Percentiles rank a stretch among this genome's conserved stretches.
Conservation (phyloP, 2,888 invertebrate genomes). For the Lapara coniferarum region DNA sequence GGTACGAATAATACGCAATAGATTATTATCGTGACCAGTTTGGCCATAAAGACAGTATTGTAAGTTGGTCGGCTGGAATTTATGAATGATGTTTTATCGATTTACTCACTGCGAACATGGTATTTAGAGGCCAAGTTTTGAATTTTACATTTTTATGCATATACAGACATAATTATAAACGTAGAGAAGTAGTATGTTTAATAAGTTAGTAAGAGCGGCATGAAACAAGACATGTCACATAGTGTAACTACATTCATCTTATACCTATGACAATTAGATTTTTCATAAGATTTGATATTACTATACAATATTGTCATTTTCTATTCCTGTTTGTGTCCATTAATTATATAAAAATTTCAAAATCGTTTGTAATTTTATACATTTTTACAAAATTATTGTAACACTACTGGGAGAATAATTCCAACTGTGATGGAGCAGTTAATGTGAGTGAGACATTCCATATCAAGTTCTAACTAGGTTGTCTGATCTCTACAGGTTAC, state of each 20-base stretch:
- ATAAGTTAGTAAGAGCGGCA: constrained; percentile 63
- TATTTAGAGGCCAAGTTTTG: constrained; percentile 78
- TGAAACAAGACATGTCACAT: constrained; percentile 47
- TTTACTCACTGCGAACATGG: constrained; percentile 46
- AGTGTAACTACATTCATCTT: constrained; percentile 68
- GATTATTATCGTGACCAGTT: constrained; percentile 29
- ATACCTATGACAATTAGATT: constrained; percentile 63
- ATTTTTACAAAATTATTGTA: constrained; percentile 78
- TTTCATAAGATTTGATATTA: constrained; percentile 75
- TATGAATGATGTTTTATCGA: constrained; percentile 39
- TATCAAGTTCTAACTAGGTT: constrained; percentile 60
- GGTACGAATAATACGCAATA: constrained; percentile 33
- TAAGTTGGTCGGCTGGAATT: constrained; percentile 47
- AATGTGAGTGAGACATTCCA: constrained; percentile 82
- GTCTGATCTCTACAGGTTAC: constrained; percentile 16
- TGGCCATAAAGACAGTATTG: constrained; percentile 35
- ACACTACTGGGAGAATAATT: constrained; percentile 65
- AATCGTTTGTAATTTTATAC: constrained; percentile 82
- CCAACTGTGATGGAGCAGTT: constrained; percentile 68
- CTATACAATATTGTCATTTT: constrained; percentile 71
- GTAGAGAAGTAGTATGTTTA: constrained; percentile 76
- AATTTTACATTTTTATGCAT: constrained; percentile 80
- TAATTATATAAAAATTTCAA: constrained; percentile 67
- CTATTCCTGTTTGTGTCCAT: constrained; percentile 64
- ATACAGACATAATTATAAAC: constrained; percentile 75